Percentiles rank a stretch among this genome's conserved stretches.
Conservation (phyloP, 2,888 invertebrate genomes). For the Ichneumon xanthorius region DNA sequence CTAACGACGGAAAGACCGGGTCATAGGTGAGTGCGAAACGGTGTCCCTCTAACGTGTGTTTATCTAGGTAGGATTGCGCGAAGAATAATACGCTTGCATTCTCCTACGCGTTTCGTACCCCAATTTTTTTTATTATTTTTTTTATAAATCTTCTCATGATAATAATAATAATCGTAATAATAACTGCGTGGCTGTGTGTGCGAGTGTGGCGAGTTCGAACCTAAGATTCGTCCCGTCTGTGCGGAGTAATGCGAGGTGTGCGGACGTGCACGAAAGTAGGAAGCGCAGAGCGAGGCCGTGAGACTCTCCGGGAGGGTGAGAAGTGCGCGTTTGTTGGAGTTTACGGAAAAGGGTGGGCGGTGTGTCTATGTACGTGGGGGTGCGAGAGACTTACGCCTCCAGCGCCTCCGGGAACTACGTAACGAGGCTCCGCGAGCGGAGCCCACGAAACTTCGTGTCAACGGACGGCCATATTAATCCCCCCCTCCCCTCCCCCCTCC, state of each 20-base stretch:
- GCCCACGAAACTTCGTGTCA: constrained; percentile 71
- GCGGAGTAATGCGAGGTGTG: neutral
- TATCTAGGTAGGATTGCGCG: neutral
- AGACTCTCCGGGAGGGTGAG: constrained; percentile 65
- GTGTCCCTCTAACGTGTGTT: constrained; percentile 27
- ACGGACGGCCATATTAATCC: constrained; percentile 78
- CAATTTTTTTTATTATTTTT: neutral
- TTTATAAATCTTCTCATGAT: neutral
- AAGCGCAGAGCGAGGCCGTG: constrained; percentile 48
- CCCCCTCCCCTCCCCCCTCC: constrained; percentile 64
- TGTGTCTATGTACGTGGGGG: constrained; percentile 38
- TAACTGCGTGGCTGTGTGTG: neutral
- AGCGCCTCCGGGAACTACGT: constrained; percentile 68
- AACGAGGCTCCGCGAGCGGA: constrained; percentile 63
- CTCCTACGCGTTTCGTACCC: neutral
- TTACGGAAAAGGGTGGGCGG: constrained; percentile 58
- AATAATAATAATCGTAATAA: neutral
- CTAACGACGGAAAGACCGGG: constrained; percentile 16
- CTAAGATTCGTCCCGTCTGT: neutral
- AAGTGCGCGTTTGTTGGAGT: constrained; percentile 64
- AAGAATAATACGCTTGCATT: neutral
- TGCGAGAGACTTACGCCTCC: constrained; percentile 62
- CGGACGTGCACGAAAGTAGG: constrained; percentile 64
- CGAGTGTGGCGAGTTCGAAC: neutral
- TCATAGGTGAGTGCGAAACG: constrained; percentile 56